phyloP scores from a whole-genome alignment of 1,140 invertebrate species.

The Nymphalis io region DNA sequence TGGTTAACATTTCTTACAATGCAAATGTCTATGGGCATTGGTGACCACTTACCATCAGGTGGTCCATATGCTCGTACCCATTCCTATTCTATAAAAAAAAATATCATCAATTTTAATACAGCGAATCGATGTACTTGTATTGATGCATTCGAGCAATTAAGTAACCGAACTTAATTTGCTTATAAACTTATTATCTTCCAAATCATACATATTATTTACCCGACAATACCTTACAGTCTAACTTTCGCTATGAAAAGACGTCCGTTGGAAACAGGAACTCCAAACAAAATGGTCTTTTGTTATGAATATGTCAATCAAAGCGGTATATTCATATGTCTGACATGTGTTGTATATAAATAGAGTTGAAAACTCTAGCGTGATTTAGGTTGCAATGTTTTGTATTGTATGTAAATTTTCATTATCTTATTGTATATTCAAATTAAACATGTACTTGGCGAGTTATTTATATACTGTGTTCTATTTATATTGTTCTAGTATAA shows the following conservation, averaged over 20 bases:
- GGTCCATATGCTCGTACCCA: too few relatives aligned
- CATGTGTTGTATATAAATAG: conserved; percentile 2
- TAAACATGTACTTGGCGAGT: too few relatives aligned
- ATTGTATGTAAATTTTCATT: conserved; percentile 14
- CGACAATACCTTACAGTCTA: neutral
- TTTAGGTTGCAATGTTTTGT: conserved; percentile 9
- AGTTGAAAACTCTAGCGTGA: conserved; percentile 11
- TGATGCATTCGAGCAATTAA: too few relatives aligned
- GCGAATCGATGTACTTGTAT: too few relatives aligned
- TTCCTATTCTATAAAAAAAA: too few relatives aligned
- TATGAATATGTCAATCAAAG: conserved; percentile 8
- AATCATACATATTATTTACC: neutral
- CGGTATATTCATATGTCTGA: neutral
- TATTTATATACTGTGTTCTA: too few relatives aligned
- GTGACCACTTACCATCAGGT: too few relatives aligned
- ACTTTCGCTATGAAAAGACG: neutral
- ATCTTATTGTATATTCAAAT: conserved; percentile 2
- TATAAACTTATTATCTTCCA: neutral
- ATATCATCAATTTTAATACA: too few relatives aligned
- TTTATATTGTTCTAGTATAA: too few relatives aligned
- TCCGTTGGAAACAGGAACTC: conserved; percentile 1
- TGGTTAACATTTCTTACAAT: too few relatives aligned
- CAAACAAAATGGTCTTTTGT: conserved; percentile 5
- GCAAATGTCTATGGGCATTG: too few relatives aligned
- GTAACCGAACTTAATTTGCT: neutral